Evolutionary conservation across 2,888 invertebrate genomes (phyloP), one percentile per base, ranked within the genome.

Genomic region (Podabrus alpinus): DNA sequence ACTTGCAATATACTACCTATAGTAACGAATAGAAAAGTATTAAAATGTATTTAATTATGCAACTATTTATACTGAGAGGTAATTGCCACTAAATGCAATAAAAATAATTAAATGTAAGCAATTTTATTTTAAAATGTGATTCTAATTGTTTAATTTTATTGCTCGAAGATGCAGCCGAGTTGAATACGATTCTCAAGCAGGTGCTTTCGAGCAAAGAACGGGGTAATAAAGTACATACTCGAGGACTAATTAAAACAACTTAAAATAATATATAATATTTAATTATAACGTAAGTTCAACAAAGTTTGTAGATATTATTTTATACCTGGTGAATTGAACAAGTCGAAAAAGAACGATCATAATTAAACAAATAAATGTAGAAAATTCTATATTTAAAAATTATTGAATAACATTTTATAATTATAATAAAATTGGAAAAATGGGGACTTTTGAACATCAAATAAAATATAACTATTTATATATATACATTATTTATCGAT

Each of bases 201-300:
- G 76, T 76, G 76, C 73, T 76, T 66, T 68, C n/a, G 66, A 73
- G 69, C 68, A 75, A 76, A 77, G 75, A 66, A 62, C 69, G 72
- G 70, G 70, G 61, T 73, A 73, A 77, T 77, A 75, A 77, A 78
- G 77, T 76, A 79, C 79, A 78, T 73, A 77, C 73, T 75, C 76
- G 69, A 76, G 76, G 77, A 75, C 80, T 81, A 81, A 81, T 81
- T 81, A 81, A 80, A 78, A 78, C 81, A 77, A 80, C 80, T 80
- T 80, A 78, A 79, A 81, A 80, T 81, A 80, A 80, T 80, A 80
- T 80, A 80, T 81, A 80, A 81, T 80, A 80, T 80, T 80, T 81
- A 80, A 81, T 81, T 81, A 80, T 74, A 72, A 68, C 71, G 60
- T 59, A 19, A 24, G 59, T 64, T 74, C 64, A 62, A 25, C 68